Conservation (phyloP, 2,113 vertebrate species). For the Micromys minutus region DNA sequence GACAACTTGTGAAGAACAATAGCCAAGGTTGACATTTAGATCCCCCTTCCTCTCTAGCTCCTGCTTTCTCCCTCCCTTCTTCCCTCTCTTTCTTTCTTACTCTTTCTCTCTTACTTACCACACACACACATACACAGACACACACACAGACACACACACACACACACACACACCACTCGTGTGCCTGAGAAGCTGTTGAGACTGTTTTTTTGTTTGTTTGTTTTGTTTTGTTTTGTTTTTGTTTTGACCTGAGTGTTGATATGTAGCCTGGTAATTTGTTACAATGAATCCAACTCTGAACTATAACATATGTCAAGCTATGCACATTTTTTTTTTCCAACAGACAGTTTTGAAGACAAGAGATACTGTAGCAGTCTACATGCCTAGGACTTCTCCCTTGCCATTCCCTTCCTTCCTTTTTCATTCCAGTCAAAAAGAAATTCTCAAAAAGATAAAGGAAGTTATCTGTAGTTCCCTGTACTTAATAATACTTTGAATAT, state of each 20-base stretch:
- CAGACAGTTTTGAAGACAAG: neutral
- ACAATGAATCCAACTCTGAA: neutral
- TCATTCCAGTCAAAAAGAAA: neutral
- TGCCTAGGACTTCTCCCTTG: too few species aligned
- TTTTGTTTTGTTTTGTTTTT: too few species aligned
- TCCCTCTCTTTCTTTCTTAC: neutral
- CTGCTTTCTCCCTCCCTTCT: neutral
- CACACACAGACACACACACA: neutral
- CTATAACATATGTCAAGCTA: neutral
- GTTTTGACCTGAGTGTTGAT: neutral
- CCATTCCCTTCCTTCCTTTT: neutral
- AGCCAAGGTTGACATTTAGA: neutral
- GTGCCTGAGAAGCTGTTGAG: too few species aligned
- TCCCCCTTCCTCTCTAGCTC: neutral
- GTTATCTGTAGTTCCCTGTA: neutral
- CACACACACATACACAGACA: neutral
- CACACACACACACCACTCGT: neutral
- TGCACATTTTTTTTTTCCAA: neutral
- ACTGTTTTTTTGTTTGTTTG: neutral
- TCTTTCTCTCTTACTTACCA: too few species aligned
- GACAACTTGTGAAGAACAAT: neutral
- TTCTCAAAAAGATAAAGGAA: neutral
- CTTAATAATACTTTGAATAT: constrained; percentile 16
- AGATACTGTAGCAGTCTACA: neutral
- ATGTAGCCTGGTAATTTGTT: neutral